Base-by-base conservation (phyloP, 2,888 invertebrate species). In the Fabriciana adippe region DNA sequence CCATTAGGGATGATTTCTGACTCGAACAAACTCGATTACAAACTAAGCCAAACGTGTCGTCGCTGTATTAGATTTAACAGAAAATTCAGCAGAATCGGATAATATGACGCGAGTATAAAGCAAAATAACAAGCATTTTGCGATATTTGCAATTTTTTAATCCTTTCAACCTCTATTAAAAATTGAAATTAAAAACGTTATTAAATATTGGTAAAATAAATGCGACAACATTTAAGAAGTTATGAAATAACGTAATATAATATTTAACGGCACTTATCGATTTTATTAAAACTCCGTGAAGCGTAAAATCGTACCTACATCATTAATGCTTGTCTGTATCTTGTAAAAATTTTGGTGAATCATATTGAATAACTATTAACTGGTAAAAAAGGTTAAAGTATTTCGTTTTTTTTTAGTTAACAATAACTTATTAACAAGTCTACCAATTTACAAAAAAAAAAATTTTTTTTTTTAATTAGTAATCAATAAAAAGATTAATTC, bases 251-350 rank as follows among this genome's bases (percentile, higher is more conserved):
- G 45, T 47, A 59, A 59, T n/a, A 59, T 59, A 59, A 48, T 48
- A 59, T 59, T 26, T 59, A 26, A 59, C 57, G 47, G 45, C 57
- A 48, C 13, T 59, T 26, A 59, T 48, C 47, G 57, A 59, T 59
- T 59, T 59, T 48, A 59, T 59, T 48, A 59, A 59, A 47, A 59
- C 21, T 26, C 26, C 57, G 57, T 59, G 47, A 59, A 59, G 57
- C 57, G 57, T 59, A 26, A 26, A 26, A 59, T 59, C 48, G 26
- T 59, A 41, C 11, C 35, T 11, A 59, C 57, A 59, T 59, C 57
- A 59, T 59, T 59, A 59, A 47, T 59, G 57, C 57, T 59, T 59
- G 57, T 59, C 57, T 26, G 57, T 26, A 21, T n/a, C 47, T 59
- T 21, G 47, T 59, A 59, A 59, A 59, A 15, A 48, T 48, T 59